Percentiles rank a stretch among this genome's conserved stretches.
These are phyloP conservation scores for Apodemus sylvaticus DNA, from an alignment of 2,113 vertebrate species.

Conservation along the genomic window DNA sequence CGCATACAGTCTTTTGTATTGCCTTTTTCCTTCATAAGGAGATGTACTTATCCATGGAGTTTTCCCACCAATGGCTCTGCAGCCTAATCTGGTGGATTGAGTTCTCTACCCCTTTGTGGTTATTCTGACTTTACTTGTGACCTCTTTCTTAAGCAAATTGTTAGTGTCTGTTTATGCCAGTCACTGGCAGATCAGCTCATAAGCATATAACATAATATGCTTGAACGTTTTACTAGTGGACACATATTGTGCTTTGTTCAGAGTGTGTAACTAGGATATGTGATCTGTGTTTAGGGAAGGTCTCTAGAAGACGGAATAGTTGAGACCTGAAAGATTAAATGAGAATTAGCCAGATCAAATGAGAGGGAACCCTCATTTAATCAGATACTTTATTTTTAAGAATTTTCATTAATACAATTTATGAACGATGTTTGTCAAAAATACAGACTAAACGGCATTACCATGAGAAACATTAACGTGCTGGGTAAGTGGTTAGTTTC, in stretches of 20 bases:
- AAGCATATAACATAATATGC: not conserved
- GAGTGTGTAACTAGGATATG: not conserved
- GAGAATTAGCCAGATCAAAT: constrained; percentile 10
- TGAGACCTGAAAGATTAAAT: constrained; percentile 32
- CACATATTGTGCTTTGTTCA: not conserved
- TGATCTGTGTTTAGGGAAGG: constrained; percentile 7
- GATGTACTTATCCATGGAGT: not conserved
- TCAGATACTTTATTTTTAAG: constrained; percentile 33
- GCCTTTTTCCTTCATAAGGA: not conserved
- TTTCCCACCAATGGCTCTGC: not conserved
- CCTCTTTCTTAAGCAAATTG: constrained; percentile 19
- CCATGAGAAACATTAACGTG: constrained; percentile 16
- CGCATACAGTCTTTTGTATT: constrained; percentile 3
- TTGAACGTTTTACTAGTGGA: constrained; percentile 33
- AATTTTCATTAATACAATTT: constrained; percentile 39
- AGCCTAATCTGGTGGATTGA: constrained; percentile 32
- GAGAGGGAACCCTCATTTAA: constrained; percentile 18
- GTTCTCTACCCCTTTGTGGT: not conserved
- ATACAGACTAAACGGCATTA: not conserved
- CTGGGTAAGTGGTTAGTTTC: constrained; percentile 16
- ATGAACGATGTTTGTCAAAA: constrained; percentile 38
- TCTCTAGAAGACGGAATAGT: not conserved
- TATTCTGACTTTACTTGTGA: constrained; percentile 56
- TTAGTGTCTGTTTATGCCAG: not conserved
- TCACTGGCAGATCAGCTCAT: not conserved